phyloP scores from a whole-genome alignment of 2,113 vertebrate species.

The Pseudorasbora parva region DNA sequence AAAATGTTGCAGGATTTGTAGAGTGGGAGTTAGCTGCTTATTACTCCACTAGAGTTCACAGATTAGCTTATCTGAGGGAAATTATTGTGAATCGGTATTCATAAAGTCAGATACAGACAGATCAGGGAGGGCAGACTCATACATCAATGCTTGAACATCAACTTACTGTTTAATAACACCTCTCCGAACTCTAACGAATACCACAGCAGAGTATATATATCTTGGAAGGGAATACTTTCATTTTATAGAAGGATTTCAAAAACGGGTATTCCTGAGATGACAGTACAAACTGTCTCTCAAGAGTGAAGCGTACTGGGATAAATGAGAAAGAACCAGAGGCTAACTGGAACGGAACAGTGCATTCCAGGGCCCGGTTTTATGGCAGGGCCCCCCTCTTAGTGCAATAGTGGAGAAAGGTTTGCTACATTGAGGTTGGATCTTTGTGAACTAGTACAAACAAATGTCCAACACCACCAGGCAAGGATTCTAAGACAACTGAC shows the following conservation, averaged over 20 bases:
- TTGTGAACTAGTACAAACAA: no score
- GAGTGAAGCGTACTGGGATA: constrained; percentile 31
- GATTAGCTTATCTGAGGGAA: constrained; percentile 36
- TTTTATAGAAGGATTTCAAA: background rate
- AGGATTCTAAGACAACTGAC: no score
- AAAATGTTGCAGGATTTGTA: constrained; percentile 20
- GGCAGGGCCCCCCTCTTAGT: no score
- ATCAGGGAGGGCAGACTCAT: background rate
- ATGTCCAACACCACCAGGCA: no score
- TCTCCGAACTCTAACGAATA: constrained; percentile 24
- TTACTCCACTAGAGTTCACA: constrained; percentile 30
- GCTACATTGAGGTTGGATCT: no score
- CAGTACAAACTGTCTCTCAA: background rate
- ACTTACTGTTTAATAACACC: constrained; percentile 6
- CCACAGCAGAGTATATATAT: background rate
- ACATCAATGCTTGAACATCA: constrained; percentile 27
- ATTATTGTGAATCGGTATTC: constrained; percentile 6
- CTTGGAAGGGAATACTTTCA: constrained; percentile 4
- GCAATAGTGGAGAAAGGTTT: no score
- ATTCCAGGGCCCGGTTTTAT: no score
- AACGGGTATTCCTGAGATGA: background rate
- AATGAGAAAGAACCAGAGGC: constrained; percentile 28
- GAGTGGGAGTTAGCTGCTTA: constrained; percentile 29
- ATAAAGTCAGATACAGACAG: constrained; percentile 34
- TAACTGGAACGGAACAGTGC: constrained; percentile 8